A percentile compares a stretch with the other conserved stretches of the same genome.
Conservation (phyloP, 1,140 invertebrate species). For the Holotrichia oblita region DNA sequence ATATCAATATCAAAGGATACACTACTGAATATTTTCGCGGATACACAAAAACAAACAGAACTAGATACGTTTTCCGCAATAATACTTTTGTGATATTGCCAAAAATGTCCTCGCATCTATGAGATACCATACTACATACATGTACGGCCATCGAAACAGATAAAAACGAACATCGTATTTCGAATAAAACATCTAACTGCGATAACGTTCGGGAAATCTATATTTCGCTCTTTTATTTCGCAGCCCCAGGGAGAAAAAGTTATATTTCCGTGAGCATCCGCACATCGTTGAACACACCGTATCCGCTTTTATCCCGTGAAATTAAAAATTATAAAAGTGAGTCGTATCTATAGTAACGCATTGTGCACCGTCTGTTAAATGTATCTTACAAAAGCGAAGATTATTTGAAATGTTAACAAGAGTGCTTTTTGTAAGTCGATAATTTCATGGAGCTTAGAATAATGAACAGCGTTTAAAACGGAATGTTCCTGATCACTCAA, state of each 20-base stretch:
- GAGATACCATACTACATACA: not conserved
- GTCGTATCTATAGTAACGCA: not conserved
- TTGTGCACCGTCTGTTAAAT: not conserved
- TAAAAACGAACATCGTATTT: not conserved
- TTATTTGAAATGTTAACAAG: too few species aligned
- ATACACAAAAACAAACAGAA: not conserved
- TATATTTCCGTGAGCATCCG: not conserved
- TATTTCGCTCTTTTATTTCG: slow-evolving; percentile 1
- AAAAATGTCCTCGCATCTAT: not conserved
- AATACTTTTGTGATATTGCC: slow-evolving; percentile 17
- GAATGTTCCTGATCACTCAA: too few species aligned
- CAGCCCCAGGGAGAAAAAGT: not conserved
- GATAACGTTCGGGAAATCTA: not conserved
- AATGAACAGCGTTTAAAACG: too few species aligned
- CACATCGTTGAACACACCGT: not conserved
- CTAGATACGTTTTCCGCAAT: not conserved
- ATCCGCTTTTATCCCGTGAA: not conserved
- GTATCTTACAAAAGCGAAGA: not conserved
- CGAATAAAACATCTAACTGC: slow-evolving; percentile 24
- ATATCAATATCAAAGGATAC: not conserved
- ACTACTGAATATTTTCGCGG: not conserved
- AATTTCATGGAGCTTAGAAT: too few species aligned
- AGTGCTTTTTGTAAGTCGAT: too few species aligned
- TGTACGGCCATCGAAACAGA: not conserved
- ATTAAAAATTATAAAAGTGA: slow-evolving; percentile 32